Evolutionary conservation across 2,888 invertebrate species (phyloP), one percentile per base, ranked within the genome.

Genomic region (Leuctra nigra): DNA sequence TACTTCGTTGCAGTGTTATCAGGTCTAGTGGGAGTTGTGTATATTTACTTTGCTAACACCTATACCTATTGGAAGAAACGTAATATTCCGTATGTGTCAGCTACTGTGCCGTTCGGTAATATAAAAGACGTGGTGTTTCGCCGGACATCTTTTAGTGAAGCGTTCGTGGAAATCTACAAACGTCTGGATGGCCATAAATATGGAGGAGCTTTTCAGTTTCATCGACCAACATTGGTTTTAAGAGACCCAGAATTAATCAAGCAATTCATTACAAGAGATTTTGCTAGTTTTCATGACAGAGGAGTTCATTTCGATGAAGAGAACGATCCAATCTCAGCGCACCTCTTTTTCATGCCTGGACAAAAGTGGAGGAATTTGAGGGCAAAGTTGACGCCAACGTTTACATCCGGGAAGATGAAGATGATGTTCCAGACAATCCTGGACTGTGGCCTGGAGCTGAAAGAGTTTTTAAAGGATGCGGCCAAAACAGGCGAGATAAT

Each of bases 81-180:
- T 64, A 78, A 79, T 4, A 77, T 85, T 4, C 70, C 72, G 0
- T 77, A 78, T 36, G 76, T 81, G 0, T 67, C 72, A 13, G 79
- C 81, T 0, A 67, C 67, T 16, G 78, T 84, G 60, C 81, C 83
- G 0, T 83, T 81, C 63, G 86, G 86, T 0, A 79, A 81, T 59
- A 71, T 84, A 62, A 71, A 72, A 35, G 70, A 74, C 20, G 78
- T 83, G 6, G 72, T 80, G 2, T 74, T 74, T 53, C 72, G 78
- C 29, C 73, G 77, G 63, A 71, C 74, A 38, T 79, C 81, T 59
- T 78, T 85, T 67, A 82, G 82, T 24, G 75, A 82, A 62, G 79
- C 78, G 16, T 76, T 83, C 55, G 75, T 75, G 57, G 78, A 83
- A 63, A 73, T 78, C 44, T 84, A 84, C 64, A 69, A 72, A 20